These are phyloP conservation scores for Magallana gigas DNA, from an alignment of 1,140 invertebrate genomes.

Conservation along the genomic window DNA sequence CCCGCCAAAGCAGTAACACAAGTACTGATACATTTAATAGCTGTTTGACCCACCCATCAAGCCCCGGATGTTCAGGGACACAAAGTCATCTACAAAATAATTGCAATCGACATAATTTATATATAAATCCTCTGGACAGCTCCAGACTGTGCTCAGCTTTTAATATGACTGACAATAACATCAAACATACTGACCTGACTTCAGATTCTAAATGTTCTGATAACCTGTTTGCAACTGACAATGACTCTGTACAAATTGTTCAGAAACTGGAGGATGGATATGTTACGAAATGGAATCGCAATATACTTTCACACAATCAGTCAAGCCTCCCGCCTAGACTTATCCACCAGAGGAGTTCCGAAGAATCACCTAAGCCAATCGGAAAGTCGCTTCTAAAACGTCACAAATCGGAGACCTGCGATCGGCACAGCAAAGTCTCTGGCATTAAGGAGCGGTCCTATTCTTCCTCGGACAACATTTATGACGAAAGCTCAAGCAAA, in stretches of 20 bases:
- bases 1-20: constrained; percentile 77
- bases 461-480: constrained; percentile 75
- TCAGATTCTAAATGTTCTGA: not conserved
- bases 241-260: constrained; percentile 69
- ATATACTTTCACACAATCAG: constrained; percentile 55
- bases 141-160: constrained; percentile 72
- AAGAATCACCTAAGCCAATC: constrained; percentile 43
- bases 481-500: constrained; percentile 78
- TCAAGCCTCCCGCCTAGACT: constrained; percentile 10
- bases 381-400: constrained; percentile 78
- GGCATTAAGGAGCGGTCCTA: constrained; percentile 72
- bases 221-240: constrained; percentile 47
- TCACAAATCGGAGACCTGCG: constrained; percentile 75
- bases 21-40: constrained; percentile 95
- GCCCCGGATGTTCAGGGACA: constrained; percentile 54
- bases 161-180: constrained; percentile 48
- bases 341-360: constrained; percentile 35
- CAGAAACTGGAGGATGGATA: constrained; percentile 74
- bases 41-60: constrained; percentile 93
- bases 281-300: constrained; percentile 73
- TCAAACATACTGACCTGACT: constrained; percentile 24
- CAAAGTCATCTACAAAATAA: constrained; percentile 32
- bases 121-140: constrained; percentile 89
- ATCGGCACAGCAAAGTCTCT: constrained; percentile 72
- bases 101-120: constrained; percentile 86